Percentiles rank a stretch among this genome's conserved stretches.
Evolutionary conservation across 1,140 invertebrate species (phyloP).

Genomic region (Sitophilus oryzae): DNA sequence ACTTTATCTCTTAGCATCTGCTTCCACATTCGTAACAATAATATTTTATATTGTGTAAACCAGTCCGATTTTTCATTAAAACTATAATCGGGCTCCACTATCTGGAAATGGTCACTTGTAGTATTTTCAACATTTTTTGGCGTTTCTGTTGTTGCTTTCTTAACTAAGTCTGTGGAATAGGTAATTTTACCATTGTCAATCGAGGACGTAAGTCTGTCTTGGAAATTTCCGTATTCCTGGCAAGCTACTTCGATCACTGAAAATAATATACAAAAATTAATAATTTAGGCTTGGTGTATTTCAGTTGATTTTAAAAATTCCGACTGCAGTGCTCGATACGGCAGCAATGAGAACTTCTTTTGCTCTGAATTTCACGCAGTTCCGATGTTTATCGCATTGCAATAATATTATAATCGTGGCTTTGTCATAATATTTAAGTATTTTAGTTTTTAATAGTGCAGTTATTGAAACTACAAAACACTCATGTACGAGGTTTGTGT

Average conservation of each 20-base stretch:
- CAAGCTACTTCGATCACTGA: conserved; percentile 72
- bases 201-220: conserved; percentile 47
- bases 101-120: conserved; percentile 5
- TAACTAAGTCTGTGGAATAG: neutral
- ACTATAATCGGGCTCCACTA: conserved; percentile 7
- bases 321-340: too few relatives aligned
- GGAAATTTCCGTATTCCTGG: conserved; percentile 64
- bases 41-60: conserved; percentile 55
- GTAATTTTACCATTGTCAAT: conserved; percentile 54
- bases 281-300: too few relatives aligned
- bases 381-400: too few relatives aligned
- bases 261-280: conserved; percentile 36
- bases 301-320: too few relatives aligned
- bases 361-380: too few relatives aligned
- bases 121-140: neutral
- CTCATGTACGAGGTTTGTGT: too few relatives aligned
- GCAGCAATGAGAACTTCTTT: too few relatives aligned
- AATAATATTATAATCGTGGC: too few relatives aligned
- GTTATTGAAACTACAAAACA: too few relatives aligned
- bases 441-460: too few relatives aligned
- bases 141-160: conserved; percentile 3
- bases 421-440: too few relatives aligned
- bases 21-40: conserved; percentile 61
- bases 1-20: conserved; percentile 69
- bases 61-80: conserved; percentile 22